phyloP scores from a whole-genome alignment of 2,888 invertebrate species.

The Drosophila robusta region DNA sequence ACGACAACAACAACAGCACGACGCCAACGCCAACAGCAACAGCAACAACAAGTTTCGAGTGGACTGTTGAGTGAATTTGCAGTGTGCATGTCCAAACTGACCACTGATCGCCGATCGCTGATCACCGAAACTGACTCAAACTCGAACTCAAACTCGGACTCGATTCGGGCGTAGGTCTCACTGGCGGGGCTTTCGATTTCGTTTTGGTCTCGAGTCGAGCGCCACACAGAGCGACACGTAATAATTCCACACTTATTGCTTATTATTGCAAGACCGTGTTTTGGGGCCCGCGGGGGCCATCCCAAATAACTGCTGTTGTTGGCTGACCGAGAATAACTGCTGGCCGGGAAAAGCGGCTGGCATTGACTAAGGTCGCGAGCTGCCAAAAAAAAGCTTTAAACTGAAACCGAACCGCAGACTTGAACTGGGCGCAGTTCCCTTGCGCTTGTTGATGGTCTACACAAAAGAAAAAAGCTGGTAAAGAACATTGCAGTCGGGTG shows the following conservation, averaged over 20 bases:
- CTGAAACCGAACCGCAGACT: constrained; percentile 12
- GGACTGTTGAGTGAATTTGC: constrained; percentile 4
- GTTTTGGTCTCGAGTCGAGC: constrained; percentile 14
- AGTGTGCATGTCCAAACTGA: constrained; percentile 27
- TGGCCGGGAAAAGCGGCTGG: constrained; percentile 32
- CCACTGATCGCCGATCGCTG: not conserved
- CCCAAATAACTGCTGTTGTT: constrained; percentile 6
- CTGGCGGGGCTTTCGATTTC: constrained; percentile 70
- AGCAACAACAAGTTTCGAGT: constrained; percentile 33
- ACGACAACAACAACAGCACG: constrained; percentile 13
- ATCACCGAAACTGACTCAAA: not conserved
- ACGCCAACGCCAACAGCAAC: constrained; percentile 9
- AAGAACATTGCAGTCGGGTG: not conserved
- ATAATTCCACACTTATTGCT: constrained; percentile 70
- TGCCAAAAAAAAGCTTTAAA: constrained; percentile 1
- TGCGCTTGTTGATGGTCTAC: not conserved
- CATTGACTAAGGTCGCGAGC: constrained; percentile 59
- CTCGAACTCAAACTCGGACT: constrained; percentile 8
- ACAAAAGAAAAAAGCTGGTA: not conserved
- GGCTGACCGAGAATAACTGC: constrained; percentile 47
- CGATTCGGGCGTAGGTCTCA: constrained; percentile 4
- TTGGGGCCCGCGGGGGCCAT: constrained; percentile 8
- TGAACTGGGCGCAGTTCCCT: not conserved
- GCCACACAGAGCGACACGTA: constrained; percentile 58
- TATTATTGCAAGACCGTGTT: constrained; percentile 59